These are phyloP conservation scores for Trogon melanurus DNA, from an alignment of 2,113 vertebrate species.

Conservation along the genomic window DNA sequence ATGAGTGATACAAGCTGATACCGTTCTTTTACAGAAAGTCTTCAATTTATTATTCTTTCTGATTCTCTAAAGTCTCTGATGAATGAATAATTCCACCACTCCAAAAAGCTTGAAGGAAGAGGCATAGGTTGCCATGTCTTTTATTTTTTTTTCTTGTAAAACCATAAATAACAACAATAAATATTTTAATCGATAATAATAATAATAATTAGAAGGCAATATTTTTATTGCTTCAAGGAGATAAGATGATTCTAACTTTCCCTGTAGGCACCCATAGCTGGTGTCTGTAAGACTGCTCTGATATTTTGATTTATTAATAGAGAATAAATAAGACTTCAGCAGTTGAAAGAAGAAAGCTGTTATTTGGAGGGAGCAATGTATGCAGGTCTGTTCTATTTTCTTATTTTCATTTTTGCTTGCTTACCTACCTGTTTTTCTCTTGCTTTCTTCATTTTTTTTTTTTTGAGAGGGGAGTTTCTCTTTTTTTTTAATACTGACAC, in stretches of 20 bases:
- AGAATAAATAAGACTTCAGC: neutral
- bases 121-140: neutral
- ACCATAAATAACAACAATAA: neutral
- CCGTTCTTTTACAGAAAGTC: neutral
- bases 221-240: neutral
- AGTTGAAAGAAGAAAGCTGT: neutral
- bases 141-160: neutral
- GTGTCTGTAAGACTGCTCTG: neutral
- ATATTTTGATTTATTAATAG: conserved; percentile 26
- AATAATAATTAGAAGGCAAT: neutral
- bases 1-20: neutral
- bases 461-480: neutral
- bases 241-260: neutral
- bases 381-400: neutral
- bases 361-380: neutral
- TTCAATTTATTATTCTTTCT: neutral
- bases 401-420: neutral
- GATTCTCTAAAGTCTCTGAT: neutral
- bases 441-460: neutral
- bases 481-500: neutral
- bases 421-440: neutral
- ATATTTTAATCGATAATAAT: neutral
- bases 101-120: neutral
- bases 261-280: neutral
- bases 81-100: neutral